These are phyloP conservation scores for Synanthedon tipuliformis DNA, from an alignment of 2,888 invertebrate genomes.

Conservation along the genomic window DNA sequence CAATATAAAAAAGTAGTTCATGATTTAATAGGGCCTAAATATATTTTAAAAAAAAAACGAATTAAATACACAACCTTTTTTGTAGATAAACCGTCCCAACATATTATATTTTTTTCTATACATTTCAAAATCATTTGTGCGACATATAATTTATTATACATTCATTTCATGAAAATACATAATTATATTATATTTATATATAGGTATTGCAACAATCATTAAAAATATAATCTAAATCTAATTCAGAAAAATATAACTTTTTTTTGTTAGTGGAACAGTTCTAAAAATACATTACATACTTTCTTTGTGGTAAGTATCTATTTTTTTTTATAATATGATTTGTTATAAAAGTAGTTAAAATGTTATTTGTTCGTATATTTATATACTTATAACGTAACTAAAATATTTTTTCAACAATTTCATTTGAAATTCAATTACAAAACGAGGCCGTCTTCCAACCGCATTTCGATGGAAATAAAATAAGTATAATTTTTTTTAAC, in stretches of 20 bases:
- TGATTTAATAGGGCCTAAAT: too few relatives aligned
- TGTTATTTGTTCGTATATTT: constrained; percentile 6
- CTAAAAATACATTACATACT: constrained; percentile 13
- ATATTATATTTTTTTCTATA: too few relatives aligned
- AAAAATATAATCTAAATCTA: constrained; percentile 6
- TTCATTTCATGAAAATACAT: too few relatives aligned
- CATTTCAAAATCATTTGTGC: too few relatives aligned
- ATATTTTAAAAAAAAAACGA: too few relatives aligned
- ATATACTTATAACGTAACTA: background rate
- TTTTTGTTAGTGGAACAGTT: constrained; percentile 19
- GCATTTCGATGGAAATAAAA: background rate
- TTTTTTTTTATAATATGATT: too few relatives aligned
- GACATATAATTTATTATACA: too few relatives aligned
- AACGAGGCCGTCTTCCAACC: background rate
- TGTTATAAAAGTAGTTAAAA: too few relatives aligned
- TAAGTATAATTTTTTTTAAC: too few relatives aligned
- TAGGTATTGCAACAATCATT: constrained; percentile 5
- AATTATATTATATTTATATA: background rate
- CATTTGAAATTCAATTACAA: background rate
- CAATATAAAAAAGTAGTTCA: too few relatives aligned
- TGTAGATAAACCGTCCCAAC: too few relatives aligned
- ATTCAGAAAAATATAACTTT: constrained; percentile 4
- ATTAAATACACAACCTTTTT: too few relatives aligned
- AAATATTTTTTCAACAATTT: background rate
- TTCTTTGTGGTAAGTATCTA: constrained; percentile 7